Evolutionary conservation across 2,888 invertebrate genomes (phyloP).

Genomic region (Dichetophora obliterata): DNA sequence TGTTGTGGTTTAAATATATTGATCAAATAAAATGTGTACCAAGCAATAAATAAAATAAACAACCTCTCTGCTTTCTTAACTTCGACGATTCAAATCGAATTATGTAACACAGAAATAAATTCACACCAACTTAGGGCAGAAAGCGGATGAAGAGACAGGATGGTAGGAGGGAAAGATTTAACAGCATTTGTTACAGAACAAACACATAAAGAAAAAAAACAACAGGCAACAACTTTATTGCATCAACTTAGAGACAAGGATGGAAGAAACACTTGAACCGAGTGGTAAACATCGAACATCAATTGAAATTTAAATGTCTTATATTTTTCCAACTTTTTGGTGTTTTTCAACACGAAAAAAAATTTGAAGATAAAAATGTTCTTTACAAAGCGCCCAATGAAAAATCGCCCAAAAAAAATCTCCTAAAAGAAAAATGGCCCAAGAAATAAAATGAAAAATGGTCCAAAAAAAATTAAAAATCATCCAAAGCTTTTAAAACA

Average conservation of each 20-base stretch:
- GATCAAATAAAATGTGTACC: constrained; percentile 24
- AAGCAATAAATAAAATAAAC: constrained; percentile 20
- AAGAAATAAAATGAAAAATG: too few relatives aligned
- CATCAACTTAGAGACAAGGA: neutral
- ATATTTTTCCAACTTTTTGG: neutral
- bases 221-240: neutral
- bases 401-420: too few relatives aligned
- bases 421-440: too few relatives aligned
- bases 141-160: neutral
- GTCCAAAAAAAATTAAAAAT: too few relatives aligned
- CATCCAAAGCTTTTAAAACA: too few relatives aligned
- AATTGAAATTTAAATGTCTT: neutral
- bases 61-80: neutral
- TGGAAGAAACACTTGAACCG: neutral
- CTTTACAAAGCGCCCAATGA: too few relatives aligned
- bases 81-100: constrained; percentile 17
- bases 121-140: neutral
- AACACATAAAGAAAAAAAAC: neutral
- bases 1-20: constrained; percentile 23
- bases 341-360: too few relatives aligned
- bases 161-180: neutral
- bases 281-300: neutral
- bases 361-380: too few relatives aligned
- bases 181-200: neutral
- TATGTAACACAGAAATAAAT: constrained; percentile 20